Percentiles rank a stretch among this genome's conserved stretches.
Conservation (phyloP, 2,888 invertebrate genomes). For the Andricus curvator region DNA sequence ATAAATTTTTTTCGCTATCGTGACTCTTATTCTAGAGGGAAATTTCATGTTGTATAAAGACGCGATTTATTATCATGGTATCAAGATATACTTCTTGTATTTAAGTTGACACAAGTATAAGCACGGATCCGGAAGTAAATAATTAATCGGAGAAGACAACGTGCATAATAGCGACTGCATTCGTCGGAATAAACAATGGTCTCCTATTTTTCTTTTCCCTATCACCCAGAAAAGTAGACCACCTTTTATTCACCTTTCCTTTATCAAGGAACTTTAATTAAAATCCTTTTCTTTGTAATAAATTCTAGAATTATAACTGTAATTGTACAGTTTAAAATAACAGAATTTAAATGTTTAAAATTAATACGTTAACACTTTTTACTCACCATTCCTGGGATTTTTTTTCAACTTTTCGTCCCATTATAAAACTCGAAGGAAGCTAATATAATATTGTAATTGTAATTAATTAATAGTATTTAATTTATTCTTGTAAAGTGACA, state of each 20-base stretch:
- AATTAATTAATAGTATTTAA: too few species aligned
- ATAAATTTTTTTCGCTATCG: not conserved
- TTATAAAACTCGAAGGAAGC: too few species aligned
- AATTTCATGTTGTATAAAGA: constrained; percentile 1
- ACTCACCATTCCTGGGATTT: too few species aligned
- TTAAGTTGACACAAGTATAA: constrained; percentile 22
- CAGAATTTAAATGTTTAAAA: too few species aligned
- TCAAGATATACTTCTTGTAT: constrained; percentile 30
- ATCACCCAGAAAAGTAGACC: constrained; percentile 23
- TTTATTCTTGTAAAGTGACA: too few species aligned
- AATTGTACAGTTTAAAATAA: not conserved
- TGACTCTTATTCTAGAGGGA: constrained; percentile 3
- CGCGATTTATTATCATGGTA: constrained; percentile 22
- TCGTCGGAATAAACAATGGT: constrained; percentile 34
- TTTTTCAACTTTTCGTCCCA: too few species aligned
- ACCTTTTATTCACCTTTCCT: constrained; percentile 12
- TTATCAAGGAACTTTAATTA: constrained; percentile 31
- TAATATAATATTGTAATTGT: too few species aligned
- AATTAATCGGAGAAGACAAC: constrained; percentile 35
- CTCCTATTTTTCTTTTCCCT: constrained; percentile 29
- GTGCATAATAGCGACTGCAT: constrained; percentile 8
- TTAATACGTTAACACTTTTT: too few species aligned
- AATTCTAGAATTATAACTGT: not conserved
- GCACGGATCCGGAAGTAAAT: constrained; percentile 37
- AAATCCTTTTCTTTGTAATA: not conserved